A percentile compares a stretch with the other conserved stretches of the same genome.
These are phyloP conservation scores for Prorops nasuta DNA, from an alignment of 1,140 invertebrate species.

Conservation along the genomic window DNA sequence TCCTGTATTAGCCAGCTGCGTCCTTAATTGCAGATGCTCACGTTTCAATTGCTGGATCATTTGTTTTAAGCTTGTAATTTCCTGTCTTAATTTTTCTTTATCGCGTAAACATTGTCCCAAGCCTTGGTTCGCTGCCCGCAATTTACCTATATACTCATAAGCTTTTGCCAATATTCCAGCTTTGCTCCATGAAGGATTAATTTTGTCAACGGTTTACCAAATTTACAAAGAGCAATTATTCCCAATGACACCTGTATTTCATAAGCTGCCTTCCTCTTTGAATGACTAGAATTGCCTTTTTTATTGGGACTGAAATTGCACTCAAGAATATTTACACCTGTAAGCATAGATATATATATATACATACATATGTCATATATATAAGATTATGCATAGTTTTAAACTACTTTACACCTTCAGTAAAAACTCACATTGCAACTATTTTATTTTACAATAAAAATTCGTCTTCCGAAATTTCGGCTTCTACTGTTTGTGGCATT, in stretches of 20 bases:
- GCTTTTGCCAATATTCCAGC: constrained; percentile 94
- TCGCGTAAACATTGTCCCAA: constrained; percentile 63
- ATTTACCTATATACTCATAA: constrained; percentile 90
- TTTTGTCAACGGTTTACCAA: too few relatives aligned
- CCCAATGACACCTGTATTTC: constrained; percentile 49
- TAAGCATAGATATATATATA: too few relatives aligned
- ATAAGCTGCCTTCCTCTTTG: constrained; percentile 53
- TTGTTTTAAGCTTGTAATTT: constrained; percentile 60
- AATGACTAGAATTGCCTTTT: constrained; percentile 57
- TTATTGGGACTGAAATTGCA: constrained; percentile 55
- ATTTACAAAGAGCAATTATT: neutral
- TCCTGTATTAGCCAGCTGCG: constrained; percentile 32
- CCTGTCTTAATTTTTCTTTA: constrained; percentile 62
- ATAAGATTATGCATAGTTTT: neutral
- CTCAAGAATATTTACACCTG: constrained; percentile 80
- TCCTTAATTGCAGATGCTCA: constrained; percentile 61
- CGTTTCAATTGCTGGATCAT: constrained; percentile 63
- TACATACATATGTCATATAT: constrained; percentile 1
- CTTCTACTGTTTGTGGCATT: too few relatives aligned
- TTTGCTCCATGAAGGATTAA: constrained; percentile 93
- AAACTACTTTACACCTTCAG: neutral
- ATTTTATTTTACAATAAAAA: constrained; percentile 21
- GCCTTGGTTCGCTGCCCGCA: constrained; percentile 74
- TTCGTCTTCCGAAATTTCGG: too few relatives aligned
- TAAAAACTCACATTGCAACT: constrained; percentile 1